Conservation (phyloP, 2,113 vertebrate genomes). For the Tetraodon nigroviridis region DNA sequence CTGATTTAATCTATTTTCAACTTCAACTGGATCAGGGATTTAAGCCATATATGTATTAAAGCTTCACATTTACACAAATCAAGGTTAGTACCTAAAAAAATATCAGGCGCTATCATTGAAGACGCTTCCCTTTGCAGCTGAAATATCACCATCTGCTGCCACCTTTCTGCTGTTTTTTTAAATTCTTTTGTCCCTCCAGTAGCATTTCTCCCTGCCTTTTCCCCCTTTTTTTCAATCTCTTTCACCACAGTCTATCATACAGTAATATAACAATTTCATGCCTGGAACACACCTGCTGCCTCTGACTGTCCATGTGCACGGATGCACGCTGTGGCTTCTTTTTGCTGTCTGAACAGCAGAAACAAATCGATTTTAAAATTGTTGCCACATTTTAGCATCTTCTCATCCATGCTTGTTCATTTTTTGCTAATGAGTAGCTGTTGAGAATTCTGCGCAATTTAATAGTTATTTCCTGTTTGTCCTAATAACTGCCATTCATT, state of each 20-base stretch:
- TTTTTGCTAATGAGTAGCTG: too few relatives aligned
- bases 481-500: too few relatives aligned
- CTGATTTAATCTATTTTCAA: conserved; percentile 55
- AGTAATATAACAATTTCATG: conserved; percentile 34
- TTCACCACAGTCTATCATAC: conserved; percentile 19
- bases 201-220: conserved; percentile 23
- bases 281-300: conserved; percentile 24
- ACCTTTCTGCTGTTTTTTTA: conserved; percentile 13
- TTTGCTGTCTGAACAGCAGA: conserved; percentile 1
- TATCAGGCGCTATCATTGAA: conserved; percentile 9
- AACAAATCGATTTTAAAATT: too few relatives aligned
- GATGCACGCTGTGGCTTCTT: background rate
- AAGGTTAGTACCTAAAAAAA: conserved; percentile 26
- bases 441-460: too few relatives aligned
- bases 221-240: conserved; percentile 19
- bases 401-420: too few relatives aligned
- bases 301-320: conserved; percentile 12
- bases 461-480: too few relatives aligned
- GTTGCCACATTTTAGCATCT: too few relatives aligned
- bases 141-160: conserved; percentile 11
- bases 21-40: conserved; percentile 19
- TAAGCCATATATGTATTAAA: too few relatives aligned
- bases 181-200: conserved; percentile 34
- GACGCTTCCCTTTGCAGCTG: conserved; percentile 32
- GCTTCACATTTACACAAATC: background rate